A percentile compares a stretch with the other conserved stretches of the same genome.
These are phyloP conservation scores for Lepus oiostolus DNA, from an alignment of 2,797 vertebrate species.

Conservation along the genomic window DNA sequence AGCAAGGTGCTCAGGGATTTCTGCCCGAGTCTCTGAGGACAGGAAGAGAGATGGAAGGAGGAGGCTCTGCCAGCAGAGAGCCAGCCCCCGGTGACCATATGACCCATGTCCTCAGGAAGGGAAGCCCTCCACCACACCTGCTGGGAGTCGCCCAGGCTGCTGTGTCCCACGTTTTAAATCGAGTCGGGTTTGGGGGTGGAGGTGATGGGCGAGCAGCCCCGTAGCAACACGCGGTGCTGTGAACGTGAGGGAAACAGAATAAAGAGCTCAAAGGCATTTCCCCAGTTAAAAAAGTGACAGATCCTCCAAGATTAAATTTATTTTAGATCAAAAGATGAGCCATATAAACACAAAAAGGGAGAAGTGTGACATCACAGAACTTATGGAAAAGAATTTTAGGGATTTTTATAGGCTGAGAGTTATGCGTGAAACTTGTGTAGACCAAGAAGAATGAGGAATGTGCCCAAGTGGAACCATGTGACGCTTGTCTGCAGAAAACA, in stretches of 20 bases:
- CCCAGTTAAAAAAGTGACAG: background rate
- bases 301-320: background rate
- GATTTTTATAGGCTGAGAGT: background rate
- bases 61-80: too few relatives aligned
- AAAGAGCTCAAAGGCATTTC: background rate
- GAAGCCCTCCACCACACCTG: background rate
- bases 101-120: rapidly evolving
- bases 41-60: background rate
- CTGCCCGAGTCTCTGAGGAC: background rate
- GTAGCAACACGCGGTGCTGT: background rate
- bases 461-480: background rate
- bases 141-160: rapidly evolving
- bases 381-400: background rate
- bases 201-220: background rate
- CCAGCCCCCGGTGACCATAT: rapidly evolving
- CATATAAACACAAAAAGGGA: rapidly evolving
- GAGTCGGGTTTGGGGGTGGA: background rate
- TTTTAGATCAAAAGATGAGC: background rate
- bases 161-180: background rate
- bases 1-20: too few relatives aligned
- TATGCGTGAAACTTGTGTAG: background rate
- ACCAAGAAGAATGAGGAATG: background rate
- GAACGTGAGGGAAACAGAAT: background rate
- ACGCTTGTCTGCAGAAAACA: background rate
- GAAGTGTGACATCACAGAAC: background rate